A percentile compares a stretch with the other conserved stretches of the same genome.
Evolutionary conservation across 2,113 vertebrate genomes (phyloP).

Genomic region (Passer montanus): DNA sequence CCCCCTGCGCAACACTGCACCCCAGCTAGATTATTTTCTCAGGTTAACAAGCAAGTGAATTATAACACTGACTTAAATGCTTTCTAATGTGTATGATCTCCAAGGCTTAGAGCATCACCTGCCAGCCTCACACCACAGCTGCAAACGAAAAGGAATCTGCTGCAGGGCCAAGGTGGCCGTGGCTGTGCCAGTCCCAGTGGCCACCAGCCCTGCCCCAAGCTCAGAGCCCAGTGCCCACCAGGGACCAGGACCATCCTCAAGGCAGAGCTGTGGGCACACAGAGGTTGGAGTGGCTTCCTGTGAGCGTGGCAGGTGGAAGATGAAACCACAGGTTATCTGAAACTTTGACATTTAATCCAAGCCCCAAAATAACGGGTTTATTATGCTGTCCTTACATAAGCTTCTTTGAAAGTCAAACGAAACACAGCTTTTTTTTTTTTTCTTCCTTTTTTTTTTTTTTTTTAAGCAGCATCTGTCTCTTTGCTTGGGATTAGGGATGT

Average conservation of each 20-base stretch:
- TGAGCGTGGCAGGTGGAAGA: neutral
- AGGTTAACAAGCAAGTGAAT: constrained; percentile 39
- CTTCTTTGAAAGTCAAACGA: constrained; percentile 27
- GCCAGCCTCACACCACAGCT: neutral
- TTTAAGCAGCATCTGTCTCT: constrained; percentile 1
- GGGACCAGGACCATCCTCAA: neutral
- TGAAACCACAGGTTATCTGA: neutral
- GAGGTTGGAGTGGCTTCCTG: neutral
- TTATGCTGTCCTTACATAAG: constrained; percentile 6
- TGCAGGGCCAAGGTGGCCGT: neutral
- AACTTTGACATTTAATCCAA: neutral
- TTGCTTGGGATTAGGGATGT: constrained; percentile 3
- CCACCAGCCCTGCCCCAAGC: neutral
- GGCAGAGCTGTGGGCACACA: neutral
- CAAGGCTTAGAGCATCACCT: constrained; percentile 18
- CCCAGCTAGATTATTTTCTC: constrained; percentile 33
- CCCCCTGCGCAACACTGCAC: neutral
- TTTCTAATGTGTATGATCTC: neutral
- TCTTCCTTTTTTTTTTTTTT: neutral
- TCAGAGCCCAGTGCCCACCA: neutral
- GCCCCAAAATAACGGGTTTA: neutral
- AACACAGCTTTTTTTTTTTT: neutral
- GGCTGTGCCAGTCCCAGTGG: neutral
- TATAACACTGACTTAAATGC: constrained; percentile 28
- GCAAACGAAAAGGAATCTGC: neutral